Conservation (phyloP, 2,888 invertebrate genomes). For the Pyrrhia umbra region DNA sequence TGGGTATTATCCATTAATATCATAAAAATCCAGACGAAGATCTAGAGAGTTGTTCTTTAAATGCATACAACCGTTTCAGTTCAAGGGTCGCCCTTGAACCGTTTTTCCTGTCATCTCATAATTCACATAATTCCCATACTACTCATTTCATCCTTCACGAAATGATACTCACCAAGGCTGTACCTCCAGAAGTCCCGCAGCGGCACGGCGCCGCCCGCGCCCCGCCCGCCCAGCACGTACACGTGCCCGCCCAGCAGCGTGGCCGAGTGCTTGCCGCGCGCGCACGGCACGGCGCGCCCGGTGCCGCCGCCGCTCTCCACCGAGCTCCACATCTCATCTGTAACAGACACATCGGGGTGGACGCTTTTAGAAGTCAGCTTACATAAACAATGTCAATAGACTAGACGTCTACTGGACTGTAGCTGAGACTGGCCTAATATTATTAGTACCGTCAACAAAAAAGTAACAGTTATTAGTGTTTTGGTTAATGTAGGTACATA, state of each 20-base stretch:
- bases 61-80: too few relatives aligned
- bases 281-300: constrained; percentile 87
- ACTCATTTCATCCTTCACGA: too few relatives aligned
- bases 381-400: background rate
- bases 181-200: constrained; percentile 96
- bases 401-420: background rate
- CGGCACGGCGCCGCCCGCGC: constrained; percentile 94
- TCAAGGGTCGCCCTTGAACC: too few relatives aligned
- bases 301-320: constrained; percentile 74
- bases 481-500: background rate
- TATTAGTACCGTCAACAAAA: too few relatives aligned
- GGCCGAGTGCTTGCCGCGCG: constrained; percentile 95
- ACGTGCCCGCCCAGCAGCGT: constrained; percentile 94
- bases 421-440: background rate
- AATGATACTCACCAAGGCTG: constrained; percentile 90
- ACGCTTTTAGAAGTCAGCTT: too few relatives aligned
- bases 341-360: constrained; percentile 9
- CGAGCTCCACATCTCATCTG: constrained; percentile 85
- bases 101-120: too few relatives aligned
- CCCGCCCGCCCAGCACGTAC: constrained; percentile 96
- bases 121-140: too few relatives aligned
- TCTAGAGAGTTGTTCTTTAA: too few relatives aligned
- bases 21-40: too few relatives aligned
- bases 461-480: background rate
- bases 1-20: too few relatives aligned